Evolutionary conservation across 2,797 vertebrate species (phyloP).

Genomic region (Sarcophilus harrisii): DNA sequence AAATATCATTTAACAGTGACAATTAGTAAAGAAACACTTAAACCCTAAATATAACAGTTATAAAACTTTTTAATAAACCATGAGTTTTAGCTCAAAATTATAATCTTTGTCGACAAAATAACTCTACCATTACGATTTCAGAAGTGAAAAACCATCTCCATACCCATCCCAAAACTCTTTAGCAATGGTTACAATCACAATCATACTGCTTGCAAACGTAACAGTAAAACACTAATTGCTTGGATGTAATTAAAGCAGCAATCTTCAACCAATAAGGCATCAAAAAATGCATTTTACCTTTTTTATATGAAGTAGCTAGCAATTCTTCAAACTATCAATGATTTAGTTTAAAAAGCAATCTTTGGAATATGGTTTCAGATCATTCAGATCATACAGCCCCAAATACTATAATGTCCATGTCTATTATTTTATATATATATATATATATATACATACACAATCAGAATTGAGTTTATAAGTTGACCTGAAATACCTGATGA

Average conservation of each 20-base stretch:
- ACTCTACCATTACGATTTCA: conserved; percentile 36
- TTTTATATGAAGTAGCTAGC: conserved; percentile 11
- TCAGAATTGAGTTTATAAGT: not conserved
- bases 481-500: conserved; percentile 11
- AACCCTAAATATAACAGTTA: conserved; percentile 20
- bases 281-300: conserved; percentile 40
- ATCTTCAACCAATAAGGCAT: conserved; percentile 45
- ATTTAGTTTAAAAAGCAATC: conserved; percentile 49
- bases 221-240: not conserved
- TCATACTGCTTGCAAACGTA: conserved; percentile 8
- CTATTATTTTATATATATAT: not conserved
- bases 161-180: not conserved
- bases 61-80: conserved; percentile 46
- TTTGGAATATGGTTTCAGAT: conserved; percentile 3
- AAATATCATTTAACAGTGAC: not conserved
- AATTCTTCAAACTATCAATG: conserved; percentile 32
- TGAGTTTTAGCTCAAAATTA: not conserved
- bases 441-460: conserved; percentile 8
- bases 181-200: conserved; percentile 45
- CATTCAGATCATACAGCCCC: conserved; percentile 15
- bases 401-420: not conserved
- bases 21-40: conserved; percentile 19
- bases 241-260: not conserved
- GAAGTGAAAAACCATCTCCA: conserved; percentile 42
- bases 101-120: not conserved